These are phyloP conservation scores for Cryptoleucopteryx plumbea DNA, from an alignment of 2,113 vertebrate species.

Conservation along the genomic window DNA sequence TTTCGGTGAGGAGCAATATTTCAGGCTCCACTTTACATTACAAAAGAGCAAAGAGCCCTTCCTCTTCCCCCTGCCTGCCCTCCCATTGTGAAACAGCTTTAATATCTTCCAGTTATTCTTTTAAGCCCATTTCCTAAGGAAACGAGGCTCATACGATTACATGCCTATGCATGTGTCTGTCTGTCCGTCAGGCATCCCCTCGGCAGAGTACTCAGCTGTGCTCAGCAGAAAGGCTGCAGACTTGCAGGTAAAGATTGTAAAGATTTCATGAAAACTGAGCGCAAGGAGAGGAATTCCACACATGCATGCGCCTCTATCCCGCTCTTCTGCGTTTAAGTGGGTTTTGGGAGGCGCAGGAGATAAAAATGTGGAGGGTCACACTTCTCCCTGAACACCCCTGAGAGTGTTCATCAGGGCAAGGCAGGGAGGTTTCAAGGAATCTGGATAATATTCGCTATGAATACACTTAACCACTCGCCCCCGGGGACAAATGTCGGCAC, in stretches of 20 bases:
- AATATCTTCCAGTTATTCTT: background rate
- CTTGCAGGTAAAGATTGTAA: background rate
- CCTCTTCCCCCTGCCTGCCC: background rate
- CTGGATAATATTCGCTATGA: background rate
- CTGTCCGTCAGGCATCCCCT: background rate
- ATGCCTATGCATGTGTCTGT: background rate
- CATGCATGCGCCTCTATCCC: rapidly evolving
- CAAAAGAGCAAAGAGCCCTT: background rate
- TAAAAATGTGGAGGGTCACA: background rate
- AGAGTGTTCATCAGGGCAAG: background rate
- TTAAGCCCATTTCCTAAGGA: background rate
- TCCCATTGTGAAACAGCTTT: background rate
- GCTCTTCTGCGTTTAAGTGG: rapidly evolving
- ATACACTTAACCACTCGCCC: rapidly evolving
- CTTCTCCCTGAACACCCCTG: background rate
- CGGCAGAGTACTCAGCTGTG: background rate
- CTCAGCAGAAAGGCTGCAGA: background rate
- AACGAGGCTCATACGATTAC: background rate
- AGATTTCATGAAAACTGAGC: background rate
- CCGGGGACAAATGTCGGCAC: background rate
- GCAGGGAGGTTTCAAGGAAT: background rate
- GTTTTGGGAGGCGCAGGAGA: background rate
- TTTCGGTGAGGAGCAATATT: background rate
- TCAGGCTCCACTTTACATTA: background rate
- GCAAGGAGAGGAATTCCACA: background rate